These are phyloP conservation scores for Drosophila eugracilis DNA, from an alignment of 1,140 invertebrate species.

Conservation along the genomic window DNA sequence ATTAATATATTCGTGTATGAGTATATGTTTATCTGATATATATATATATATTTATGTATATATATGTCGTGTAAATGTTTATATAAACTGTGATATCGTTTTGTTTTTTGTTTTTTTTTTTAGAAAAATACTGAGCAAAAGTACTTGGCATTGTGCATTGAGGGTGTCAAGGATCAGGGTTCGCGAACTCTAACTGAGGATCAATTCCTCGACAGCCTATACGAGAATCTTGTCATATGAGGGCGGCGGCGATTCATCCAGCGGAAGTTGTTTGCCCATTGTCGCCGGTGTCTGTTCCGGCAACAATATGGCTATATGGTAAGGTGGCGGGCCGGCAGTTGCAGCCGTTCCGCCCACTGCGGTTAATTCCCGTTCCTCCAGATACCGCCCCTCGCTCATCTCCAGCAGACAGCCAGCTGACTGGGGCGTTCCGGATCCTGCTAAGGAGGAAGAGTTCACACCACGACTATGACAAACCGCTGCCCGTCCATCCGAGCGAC, in stretches of 20 bases:
- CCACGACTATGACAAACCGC: conserved; percentile 58
- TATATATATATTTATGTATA: conserved; percentile 47
- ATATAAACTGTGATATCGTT: conserved; percentile 77
- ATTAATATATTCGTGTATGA: conserved; percentile 50
- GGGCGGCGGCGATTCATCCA: conserved; percentile 86
- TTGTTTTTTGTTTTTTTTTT: too few relatives aligned
- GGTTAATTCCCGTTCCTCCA: conserved; percentile 54
- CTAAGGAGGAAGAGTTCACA: conserved; percentile 21
- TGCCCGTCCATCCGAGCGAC: conserved; percentile 46
- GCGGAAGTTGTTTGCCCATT: conserved; percentile 73
- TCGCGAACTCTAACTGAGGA: conserved; percentile 41
- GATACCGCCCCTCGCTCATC: conserved; percentile 57
- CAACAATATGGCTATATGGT: conserved; percentile 87
- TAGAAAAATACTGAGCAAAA: conserved; percentile 82
- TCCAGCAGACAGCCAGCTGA: conserved; percentile 51
- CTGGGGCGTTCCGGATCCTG: conserved; percentile 2
- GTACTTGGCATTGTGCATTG: conserved; percentile 49
- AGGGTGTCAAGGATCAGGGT: conserved; percentile 27
- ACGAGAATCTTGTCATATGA: conserved; percentile 87
- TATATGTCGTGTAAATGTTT: conserved; percentile 67
- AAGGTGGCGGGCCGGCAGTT: conserved; percentile 85
- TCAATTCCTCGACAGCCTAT: conserved; percentile 68
- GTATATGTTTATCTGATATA: conserved; percentile 54
- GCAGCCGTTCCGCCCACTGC: conserved; percentile 34
- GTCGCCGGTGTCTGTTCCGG: conserved; percentile 84